A percentile compares a stretch with the other conserved stretches of the same genome.
phyloP scores from a whole-genome alignment of 2,797 vertebrate species.

The Hypotaenidia philippensis region DNA sequence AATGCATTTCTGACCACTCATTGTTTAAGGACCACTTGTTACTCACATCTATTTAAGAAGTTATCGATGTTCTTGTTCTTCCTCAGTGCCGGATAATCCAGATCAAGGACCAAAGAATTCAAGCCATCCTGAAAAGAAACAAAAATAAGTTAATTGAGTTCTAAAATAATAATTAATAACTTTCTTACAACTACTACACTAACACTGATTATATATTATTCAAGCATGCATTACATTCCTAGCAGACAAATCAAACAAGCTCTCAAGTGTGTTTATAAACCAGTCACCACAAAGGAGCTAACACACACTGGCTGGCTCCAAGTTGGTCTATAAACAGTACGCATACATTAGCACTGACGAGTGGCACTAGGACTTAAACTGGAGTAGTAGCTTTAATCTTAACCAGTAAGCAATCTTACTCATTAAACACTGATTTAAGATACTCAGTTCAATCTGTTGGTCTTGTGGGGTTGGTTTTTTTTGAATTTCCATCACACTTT shows the following conservation, averaged over 20 bases:
- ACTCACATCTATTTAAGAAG: conserved; percentile 98
- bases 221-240: conserved; percentile 31
- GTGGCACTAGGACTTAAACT: background rate
- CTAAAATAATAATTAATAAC: conserved; percentile 23
- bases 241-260: conserved; percentile 26
- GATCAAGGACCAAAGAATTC: conserved; percentile 94
- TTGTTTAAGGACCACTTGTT: conserved; percentile 70
- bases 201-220: background rate
- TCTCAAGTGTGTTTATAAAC: conserved; percentile 48
- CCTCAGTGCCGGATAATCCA: conserved; percentile 96
- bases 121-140: conserved; percentile 90
- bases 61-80: conserved; percentile 99
- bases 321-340: conserved; percentile 62
- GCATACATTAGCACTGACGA: conserved; percentile 55
- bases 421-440: conserved; percentile 8
- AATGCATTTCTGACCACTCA: background rate
- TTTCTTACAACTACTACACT: background rate
- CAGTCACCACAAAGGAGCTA: background rate
- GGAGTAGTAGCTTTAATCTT: background rate
- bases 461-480: background rate
- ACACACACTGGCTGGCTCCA: conserved; percentile 2
- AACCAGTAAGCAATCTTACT: background rate
- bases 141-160: conserved; percentile 31
- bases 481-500: background rate
- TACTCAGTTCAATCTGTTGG: background rate